Evolutionary conservation across 2,888 invertebrate species (phyloP), one percentile per base, ranked within the genome.

Genomic region (Nephrotoma flavescens): DNA sequence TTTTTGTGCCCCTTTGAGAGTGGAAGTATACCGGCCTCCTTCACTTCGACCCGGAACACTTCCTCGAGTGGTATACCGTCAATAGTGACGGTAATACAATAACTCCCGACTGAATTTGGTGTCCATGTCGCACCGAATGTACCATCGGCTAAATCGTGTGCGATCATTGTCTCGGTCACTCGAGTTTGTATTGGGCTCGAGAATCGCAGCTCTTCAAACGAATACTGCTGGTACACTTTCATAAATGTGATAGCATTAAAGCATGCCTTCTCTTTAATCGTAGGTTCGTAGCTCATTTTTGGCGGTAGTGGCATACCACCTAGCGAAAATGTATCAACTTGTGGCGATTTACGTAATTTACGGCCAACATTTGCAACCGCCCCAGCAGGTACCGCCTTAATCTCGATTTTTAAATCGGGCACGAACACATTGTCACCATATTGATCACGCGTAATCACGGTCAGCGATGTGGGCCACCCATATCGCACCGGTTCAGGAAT

Each of bases 181-280:
- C 91, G 89, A 0, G 91, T 91, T 87, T 92, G 92, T 4, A 92
- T 92, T 15, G 93, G 92, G 86, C 92, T 91, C 87, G 90, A 90
- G 88, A 93, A 95, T 45, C 99, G 94, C 83, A 99, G 92, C 92
- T 99, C 99, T 92, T 99, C 99, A 91, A 99, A 98, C 0, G 98
- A 98, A 90, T 96, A 98, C 90, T 96, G 96, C 89, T 97, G 96
- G 91, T 96, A 44, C 12, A 95, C 96, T 93, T 97, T 97, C 98
- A 99, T 98, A 91, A 98, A 96, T 12, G 97, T 97, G 88, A 99
- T 98, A 42, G 98, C 96, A 92, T 98, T 96, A 92, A 97, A 99
- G 90, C 96, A 95, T 95, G 97, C 97, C 91, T 96, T 97, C 89
- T 98, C 98, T 89, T 96, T 95, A 86, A 96, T 93, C 0, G 97